A percentile compares a stretch with the other conserved stretches of the same genome.
Evolutionary conservation across 2,113 vertebrate genomes (phyloP).

Genomic region (Artemisiospiza belli): DNA sequence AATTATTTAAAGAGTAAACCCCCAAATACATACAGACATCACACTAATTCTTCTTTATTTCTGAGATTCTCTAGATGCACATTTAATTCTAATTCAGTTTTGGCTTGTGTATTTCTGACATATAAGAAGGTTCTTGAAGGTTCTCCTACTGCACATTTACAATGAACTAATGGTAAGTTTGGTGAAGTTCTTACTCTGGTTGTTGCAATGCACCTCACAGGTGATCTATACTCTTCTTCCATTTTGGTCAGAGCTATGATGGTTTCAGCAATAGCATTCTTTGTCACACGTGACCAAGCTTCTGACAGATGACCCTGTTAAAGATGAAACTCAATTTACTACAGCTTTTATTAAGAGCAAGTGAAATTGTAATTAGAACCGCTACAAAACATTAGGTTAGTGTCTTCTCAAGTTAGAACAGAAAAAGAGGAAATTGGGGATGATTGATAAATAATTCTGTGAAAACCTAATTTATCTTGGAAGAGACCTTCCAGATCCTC

Average conservation of each 20-base stretch:
- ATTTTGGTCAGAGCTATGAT: constrained; percentile 99
- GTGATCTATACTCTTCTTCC: constrained; percentile 96
- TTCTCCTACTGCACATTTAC: background rate
- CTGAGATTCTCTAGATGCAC: background rate
- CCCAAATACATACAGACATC: background rate
- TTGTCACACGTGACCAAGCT: constrained; percentile 97
- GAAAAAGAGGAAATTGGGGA: background rate
- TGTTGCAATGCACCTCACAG: constrained; percentile 95
- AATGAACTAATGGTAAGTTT: background rate
- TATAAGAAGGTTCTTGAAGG: background rate
- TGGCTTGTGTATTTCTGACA: background rate
- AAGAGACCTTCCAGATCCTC: background rate
- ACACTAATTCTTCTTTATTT: background rate
- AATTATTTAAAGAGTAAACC: background rate
- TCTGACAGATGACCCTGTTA: constrained; percentile 94
- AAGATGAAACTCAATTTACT: background rate
- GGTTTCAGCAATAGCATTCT: constrained; percentile 98
- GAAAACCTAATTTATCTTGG: background rate
- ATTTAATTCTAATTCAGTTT: background rate
- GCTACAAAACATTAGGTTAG: background rate
- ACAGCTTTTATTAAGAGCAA: background rate
- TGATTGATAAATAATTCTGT: background rate
- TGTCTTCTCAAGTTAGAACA: background rate
- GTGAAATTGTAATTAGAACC: background rate
- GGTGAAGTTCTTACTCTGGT: constrained; percentile 82